Percentiles rank a stretch among this genome's conserved stretches.
phyloP scores from a whole-genome alignment of 2,888 invertebrate species.

The Parasteatoda lunata region DNA sequence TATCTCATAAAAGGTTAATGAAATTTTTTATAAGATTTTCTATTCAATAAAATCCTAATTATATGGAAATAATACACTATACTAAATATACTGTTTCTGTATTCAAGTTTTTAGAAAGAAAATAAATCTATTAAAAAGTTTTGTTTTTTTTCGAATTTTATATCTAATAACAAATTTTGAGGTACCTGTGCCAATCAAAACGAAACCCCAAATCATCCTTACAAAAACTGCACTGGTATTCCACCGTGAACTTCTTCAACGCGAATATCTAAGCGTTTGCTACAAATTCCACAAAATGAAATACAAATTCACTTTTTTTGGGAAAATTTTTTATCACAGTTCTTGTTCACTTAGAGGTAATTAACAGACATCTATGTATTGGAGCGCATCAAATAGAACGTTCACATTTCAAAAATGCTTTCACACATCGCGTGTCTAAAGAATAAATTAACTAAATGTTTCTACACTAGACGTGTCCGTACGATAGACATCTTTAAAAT shows the following conservation, averaged over 20 bases:
- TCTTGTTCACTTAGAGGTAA: slow-evolving; percentile 6
- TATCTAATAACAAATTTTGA: too few relatives aligned
- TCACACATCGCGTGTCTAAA: slow-evolving; percentile 28
- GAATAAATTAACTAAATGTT: slow-evolving; percentile 12
- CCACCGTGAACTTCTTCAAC: neutral
- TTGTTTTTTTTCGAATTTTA: too few relatives aligned
- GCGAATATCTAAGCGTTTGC: neutral
- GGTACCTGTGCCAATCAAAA: neutral
- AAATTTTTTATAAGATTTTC: too few relatives aligned
- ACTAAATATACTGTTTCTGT: too few relatives aligned
- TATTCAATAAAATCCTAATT: too few relatives aligned
- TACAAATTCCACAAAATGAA: neutral
- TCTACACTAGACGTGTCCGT: slow-evolving; percentile 2
- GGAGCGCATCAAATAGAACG: slow-evolving; percentile 50
- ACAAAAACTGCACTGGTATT: neutral
- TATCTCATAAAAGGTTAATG: too few relatives aligned
- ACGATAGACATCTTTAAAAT: slow-evolving; percentile 13
- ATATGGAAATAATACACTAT: too few relatives aligned
- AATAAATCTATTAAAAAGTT: too few relatives aligned
- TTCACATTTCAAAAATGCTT: slow-evolving; percentile 5
- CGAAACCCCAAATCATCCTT: slow-evolving; percentile 15
- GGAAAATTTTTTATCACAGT: neutral
- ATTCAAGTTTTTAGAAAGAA: too few relatives aligned
- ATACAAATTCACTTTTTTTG: slow-evolving; percentile 14
- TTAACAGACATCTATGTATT: slow-evolving; percentile 23